Base-by-base conservation (phyloP, 2,888 invertebrate species). In the Euplexia lucipara region DNA sequence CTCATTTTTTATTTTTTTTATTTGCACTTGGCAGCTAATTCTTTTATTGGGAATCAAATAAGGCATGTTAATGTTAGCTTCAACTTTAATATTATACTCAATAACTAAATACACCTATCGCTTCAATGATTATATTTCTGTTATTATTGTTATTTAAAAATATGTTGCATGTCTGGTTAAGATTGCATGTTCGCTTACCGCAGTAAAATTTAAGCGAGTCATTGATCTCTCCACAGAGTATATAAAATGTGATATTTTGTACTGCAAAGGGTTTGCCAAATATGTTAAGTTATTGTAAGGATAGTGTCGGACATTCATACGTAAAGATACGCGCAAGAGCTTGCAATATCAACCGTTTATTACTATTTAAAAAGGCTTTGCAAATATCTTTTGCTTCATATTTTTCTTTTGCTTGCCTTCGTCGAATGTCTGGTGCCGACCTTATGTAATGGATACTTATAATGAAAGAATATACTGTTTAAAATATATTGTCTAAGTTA, bases 1-100 rank as follows among this genome's bases (percentile, higher is more conserved):
- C 79, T 83, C 76, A 78, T 76, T 82, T 72, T 75, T 65, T 49
- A 52, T 61, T 49, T 37, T 56, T 9, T 54, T 66, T 74, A 41
- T 67, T 62, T 41, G 66, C 77, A 74, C 69, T 49, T n/a, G 1
- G 34, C 59, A 44, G 58, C 54, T 62, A 34, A 26, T 48, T 14
- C n/a, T 35, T 39, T 47, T 54, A 65, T 48, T 44, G 16, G 10
- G 16, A 35, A 42, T 12, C 16, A n/a, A 44, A 66, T 32, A 51
- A 54, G 22, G 75, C 75, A 75, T 71, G 75, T 54, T 53, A 8
- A 51, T 41, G 10, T 49, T 56, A 45, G 34, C 41, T 59, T 51
- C 41, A 47, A 67, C 16, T 68, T 32, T 14, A 42, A 65, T 30
- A 42, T 20, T 39, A 14, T 47, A 44, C 0, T 49, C 10, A 10